Conservation (phyloP, 2,113 vertebrate species). For the Vidua macroura region DNA sequence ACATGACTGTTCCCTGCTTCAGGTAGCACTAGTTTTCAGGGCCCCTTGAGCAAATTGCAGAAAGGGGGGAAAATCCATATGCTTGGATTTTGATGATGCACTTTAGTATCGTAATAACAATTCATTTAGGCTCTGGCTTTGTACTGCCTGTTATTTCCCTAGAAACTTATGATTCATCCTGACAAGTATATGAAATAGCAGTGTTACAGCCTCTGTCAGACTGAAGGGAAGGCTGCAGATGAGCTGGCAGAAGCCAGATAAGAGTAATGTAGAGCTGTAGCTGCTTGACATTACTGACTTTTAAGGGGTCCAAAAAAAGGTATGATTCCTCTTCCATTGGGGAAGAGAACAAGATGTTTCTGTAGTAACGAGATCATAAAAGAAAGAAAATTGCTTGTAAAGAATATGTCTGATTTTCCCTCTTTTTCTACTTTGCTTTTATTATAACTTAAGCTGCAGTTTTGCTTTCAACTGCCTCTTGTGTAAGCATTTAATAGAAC, state of each 20-base stretch:
- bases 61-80: background rate
- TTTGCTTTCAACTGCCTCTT: slow-evolving; percentile 28
- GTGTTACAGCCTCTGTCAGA: background rate
- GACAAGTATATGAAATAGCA: background rate
- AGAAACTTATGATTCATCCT: background rate
- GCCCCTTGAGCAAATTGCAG: background rate
- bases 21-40: background rate
- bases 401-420: slow-evolving; percentile 18
- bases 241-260: background rate
- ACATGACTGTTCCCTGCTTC: background rate
- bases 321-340: background rate
- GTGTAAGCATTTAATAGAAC: slow-evolving; percentile 18
- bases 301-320: slow-evolving; percentile 15
- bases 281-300: slow-evolving; percentile 36
- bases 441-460: slow-evolving; percentile 10
- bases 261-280: background rate
- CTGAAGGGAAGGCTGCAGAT: background rate
- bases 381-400: slow-evolving; percentile 44
- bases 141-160: slow-evolving; percentile 4
- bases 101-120: background rate
- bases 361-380: slow-evolving; percentile 27
- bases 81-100: slow-evolving; percentile 18
- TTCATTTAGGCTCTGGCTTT: background rate
- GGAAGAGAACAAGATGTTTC: slow-evolving; percentile 49
- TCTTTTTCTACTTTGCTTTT: background rate